These are phyloP conservation scores for Iselma pallidipennis DNA, from an alignment of 2,888 invertebrate genomes.

Conservation along the genomic window DNA sequence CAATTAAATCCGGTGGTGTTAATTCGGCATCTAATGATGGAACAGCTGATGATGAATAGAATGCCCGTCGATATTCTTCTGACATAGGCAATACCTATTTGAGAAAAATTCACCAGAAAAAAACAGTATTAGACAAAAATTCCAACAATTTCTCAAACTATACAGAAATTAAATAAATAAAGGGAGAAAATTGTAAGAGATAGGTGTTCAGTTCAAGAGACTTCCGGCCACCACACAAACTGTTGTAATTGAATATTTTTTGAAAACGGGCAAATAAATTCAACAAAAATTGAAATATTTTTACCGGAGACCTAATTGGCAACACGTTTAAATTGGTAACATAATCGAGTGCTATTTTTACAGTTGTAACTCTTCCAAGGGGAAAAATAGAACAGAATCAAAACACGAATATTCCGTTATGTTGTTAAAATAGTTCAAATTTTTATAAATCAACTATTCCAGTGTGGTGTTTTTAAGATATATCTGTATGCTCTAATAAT, in stretches of 20 bases:
- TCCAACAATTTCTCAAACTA: no score
- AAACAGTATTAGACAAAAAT: no score
- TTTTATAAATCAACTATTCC: background rate
- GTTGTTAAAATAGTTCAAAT: background rate
- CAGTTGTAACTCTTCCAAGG: background rate
- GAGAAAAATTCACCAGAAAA: no score
- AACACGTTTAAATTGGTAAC: background rate
- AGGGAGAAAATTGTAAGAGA: background rate
- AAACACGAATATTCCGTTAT: background rate
- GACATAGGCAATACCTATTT: constrained; percentile 94
- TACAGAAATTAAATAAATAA: constrained; percentile 3
- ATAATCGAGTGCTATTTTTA: background rate
- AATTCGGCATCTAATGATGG: constrained; percentile 84
- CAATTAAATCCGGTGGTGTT: constrained; percentile 88
- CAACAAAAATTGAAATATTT: background rate
- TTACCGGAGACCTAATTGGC: background rate
- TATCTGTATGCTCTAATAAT: no score
- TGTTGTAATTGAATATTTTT: no score
- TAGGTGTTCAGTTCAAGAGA: background rate
- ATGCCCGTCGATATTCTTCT: constrained; percentile 85
- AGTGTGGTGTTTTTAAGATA: background rate
- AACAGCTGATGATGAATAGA: constrained; percentile 72
- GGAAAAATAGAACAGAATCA: background rate
- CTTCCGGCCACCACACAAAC: background rate
- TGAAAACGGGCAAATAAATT: background rate